Conservation (phyloP, 2,113 vertebrate species). For the Erinaceus europaeus region DNA sequence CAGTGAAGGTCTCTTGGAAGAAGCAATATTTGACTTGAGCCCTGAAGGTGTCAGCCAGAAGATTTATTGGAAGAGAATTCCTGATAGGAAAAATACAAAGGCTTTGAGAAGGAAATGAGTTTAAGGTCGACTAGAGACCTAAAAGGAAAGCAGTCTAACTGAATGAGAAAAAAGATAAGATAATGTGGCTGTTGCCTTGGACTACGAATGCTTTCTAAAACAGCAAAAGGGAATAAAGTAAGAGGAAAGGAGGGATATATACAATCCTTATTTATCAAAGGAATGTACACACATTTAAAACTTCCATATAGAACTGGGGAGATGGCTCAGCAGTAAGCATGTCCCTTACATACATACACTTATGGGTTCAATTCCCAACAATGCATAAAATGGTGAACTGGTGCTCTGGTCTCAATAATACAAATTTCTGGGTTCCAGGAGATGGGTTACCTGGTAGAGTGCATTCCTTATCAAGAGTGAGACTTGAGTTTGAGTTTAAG, state of each 20-base stretch:
- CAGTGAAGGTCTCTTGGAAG: not conserved
- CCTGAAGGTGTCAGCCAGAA: not conserved
- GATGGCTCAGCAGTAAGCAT: no score
- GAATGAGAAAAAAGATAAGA: not conserved
- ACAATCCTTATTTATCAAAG: constrained; percentile 21
- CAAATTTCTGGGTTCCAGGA: no score
- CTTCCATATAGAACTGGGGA: no score
- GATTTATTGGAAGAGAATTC: not conserved
- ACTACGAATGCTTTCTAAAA: constrained; percentile 17
- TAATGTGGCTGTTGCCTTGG: not conserved
- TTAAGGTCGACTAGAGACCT: not conserved
- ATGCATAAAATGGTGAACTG: no score
- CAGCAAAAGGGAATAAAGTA: constrained; percentile 8
- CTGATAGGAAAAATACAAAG: not conserved
- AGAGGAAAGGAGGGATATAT: no score
- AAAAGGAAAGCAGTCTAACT: constrained; percentile 11
- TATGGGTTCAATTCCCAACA: no score
- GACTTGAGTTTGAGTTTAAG: no score
- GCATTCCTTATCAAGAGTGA: no score
- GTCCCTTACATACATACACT: no score
- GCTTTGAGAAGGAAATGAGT: constrained; percentile 21
- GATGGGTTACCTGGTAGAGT: no score
- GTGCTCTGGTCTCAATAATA: no score
- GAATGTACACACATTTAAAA: constrained; percentile 25
- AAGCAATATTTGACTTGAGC: constrained; percentile 15